These are phyloP conservation scores for Strix uralensis DNA, from an alignment of 2,113 vertebrate species.

Conservation along the genomic window DNA sequence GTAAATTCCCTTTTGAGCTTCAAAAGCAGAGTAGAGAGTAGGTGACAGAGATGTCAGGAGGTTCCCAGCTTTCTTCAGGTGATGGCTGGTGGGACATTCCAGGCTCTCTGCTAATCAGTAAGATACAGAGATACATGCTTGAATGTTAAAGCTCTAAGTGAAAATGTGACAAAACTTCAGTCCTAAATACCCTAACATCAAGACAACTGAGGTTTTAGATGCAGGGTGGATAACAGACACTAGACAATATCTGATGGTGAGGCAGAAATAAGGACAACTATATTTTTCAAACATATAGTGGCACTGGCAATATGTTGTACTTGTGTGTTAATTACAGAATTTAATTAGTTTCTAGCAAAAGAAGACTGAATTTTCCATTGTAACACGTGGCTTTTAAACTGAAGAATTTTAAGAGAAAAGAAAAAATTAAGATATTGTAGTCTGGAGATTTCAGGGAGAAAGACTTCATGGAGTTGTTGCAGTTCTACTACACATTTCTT, in stretches of 20 bases:
- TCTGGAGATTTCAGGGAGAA: neutral
- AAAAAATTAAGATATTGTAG: neutral
- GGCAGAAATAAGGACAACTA: neutral
- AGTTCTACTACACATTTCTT: neutral
- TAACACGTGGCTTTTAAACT: neutral
- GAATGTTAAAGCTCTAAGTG: neutral
- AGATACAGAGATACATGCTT: neutral
- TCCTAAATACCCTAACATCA: neutral
- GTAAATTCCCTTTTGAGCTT: neutral
- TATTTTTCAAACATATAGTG: neutral
- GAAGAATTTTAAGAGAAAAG: neutral
- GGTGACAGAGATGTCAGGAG: neutral
- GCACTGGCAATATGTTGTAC: neutral
- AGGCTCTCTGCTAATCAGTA: neutral
- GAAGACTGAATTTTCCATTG: neutral
- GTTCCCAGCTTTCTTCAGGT: neutral
- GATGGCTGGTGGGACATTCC: neutral
- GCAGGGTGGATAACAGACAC: neutral
- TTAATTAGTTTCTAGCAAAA: neutral
- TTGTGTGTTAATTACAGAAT: neutral
- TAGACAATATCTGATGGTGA: neutral
- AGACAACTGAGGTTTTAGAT: neutral
- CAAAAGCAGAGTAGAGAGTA: neutral
- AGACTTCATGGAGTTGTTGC: neutral
- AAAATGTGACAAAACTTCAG: neutral